phyloP scores from a whole-genome alignment of 2,888 invertebrate species.

The Entomobrya multifasciata region DNA sequence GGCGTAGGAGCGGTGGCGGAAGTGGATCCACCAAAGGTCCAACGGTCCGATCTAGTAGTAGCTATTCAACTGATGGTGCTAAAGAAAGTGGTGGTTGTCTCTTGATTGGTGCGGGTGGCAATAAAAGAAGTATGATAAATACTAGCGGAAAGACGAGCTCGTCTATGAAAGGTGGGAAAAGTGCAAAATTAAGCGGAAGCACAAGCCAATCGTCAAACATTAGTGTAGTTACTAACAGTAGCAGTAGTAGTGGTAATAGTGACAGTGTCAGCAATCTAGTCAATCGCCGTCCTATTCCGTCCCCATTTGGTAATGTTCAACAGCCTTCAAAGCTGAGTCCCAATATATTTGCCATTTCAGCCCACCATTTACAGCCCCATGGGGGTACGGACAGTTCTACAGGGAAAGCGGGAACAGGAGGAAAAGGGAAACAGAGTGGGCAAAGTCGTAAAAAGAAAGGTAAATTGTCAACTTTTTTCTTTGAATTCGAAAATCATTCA shows the following conservation, averaged over 20 bases:
- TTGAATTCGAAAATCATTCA: not conserved
- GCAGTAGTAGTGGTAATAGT: constrained; percentile 50
- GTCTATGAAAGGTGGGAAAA: constrained; percentile 48
- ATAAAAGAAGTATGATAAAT: constrained; percentile 20
- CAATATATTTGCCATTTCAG: constrained; percentile 46
- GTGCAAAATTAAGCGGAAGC: constrained; percentile 48
- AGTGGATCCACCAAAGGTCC: not conserved
- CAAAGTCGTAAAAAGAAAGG: constrained; percentile 46
- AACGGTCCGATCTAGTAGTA: constrained; percentile 20
- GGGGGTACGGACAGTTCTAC: not conserved
- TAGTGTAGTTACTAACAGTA: constrained; percentile 35
- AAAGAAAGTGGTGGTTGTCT: not conserved
- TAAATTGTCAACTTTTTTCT: not conserved
- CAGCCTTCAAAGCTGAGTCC: constrained; percentile 25
- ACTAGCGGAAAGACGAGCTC: not conserved
- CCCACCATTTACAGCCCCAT: constrained; percentile 41
- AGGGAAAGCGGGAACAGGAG: not conserved
- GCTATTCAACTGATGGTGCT: constrained; percentile 50
- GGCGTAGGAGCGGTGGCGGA: constrained; percentile 38
- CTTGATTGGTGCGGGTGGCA: not conserved
- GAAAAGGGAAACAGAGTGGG: constrained; percentile 32
- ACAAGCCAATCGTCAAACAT: not conserved
- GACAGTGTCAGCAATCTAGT: constrained; percentile 56
- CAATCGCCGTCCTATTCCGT: constrained; percentile 36
- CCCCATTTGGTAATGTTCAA: constrained; percentile 15